These are phyloP conservation scores for Hypomecis punctinalis DNA, from an alignment of 2,888 invertebrate genomes.

Conservation along the genomic window DNA sequence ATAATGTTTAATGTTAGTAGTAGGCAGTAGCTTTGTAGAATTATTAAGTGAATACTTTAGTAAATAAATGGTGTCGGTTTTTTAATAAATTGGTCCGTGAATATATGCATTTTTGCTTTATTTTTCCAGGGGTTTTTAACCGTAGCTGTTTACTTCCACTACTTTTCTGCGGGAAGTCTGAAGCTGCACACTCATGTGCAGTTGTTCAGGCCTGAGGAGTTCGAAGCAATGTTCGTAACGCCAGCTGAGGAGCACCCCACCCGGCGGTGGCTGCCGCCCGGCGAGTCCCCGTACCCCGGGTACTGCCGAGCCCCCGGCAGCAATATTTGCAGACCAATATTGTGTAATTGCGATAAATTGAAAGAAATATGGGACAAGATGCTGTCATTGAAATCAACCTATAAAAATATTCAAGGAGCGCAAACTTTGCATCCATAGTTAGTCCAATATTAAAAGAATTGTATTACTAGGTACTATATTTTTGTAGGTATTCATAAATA, in stretches of 20 bases:
- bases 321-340: slow-evolving; percentile 54
- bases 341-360: slow-evolving; percentile 69
- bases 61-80: not conserved
- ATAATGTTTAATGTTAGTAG: too few species aligned
- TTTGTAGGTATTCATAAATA: too few species aligned
- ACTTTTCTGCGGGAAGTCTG: slow-evolving; percentile 64
- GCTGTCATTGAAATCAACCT: slow-evolving; percentile 22
- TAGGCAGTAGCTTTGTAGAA: too few species aligned
- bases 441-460: not conserved
- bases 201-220: slow-evolving; percentile 44
- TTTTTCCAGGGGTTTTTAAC: slow-evolving; percentile 60
- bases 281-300: slow-evolving; percentile 72
- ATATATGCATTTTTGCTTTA: not conserved
- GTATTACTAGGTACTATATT: too few species aligned
- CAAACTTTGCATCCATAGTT: not conserved
- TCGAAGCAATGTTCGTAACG: slow-evolving; percentile 35
- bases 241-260: slow-evolving; percentile 33
- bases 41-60: too few species aligned
- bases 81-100: not conserved
- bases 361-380: slow-evolving; percentile 56
- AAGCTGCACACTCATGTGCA: slow-evolving; percentile 50
- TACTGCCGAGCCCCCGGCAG: slow-evolving; percentile 73
- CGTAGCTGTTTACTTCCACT: slow-evolving; percentile 61
- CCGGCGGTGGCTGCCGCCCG: slow-evolving; percentile 64
- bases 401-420: not conserved